phyloP scores from a whole-genome alignment of 2,797 vertebrate species.

The Amniataba percoides region DNA sequence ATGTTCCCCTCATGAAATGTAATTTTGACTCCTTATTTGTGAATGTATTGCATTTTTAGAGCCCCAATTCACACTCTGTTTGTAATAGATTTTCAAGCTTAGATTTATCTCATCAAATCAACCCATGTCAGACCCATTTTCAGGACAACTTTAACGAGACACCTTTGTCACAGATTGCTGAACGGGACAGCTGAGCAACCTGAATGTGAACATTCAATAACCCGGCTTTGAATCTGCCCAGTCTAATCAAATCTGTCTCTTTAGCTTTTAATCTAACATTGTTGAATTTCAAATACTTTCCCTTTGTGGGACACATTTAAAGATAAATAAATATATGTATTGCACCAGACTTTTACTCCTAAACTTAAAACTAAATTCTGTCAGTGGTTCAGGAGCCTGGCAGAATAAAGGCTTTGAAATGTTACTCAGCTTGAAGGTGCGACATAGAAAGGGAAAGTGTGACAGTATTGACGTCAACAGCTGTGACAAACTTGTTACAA shows the following conservation, averaged over 20 bases:
- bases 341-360: no score
- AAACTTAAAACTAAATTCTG: background rate
- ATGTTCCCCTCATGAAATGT: slow-evolving; percentile 50
- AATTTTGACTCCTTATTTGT: slow-evolving; percentile 48
- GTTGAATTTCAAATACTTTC: slow-evolving; percentile 8
- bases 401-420: slow-evolving; percentile 13
- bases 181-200: slow-evolving; percentile 7
- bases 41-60: slow-evolving; percentile 42
- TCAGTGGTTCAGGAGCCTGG: background rate
- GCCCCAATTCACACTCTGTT: slow-evolving; percentile 28
- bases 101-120: slow-evolving; percentile 34
- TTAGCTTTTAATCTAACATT: background rate
- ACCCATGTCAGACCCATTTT: slow-evolving; percentile 46
- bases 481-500: slow-evolving; percentile 59
- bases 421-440: slow-evolving; percentile 12
- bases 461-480: slow-evolving; percentile 44
- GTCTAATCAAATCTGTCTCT: no score
- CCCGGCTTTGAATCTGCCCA: background rate
- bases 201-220: background rate
- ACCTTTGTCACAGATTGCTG: slow-evolving; percentile 19
- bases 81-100: slow-evolving; percentile 21
- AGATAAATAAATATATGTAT: background rate
- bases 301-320: slow-evolving; percentile 1
- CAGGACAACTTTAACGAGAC: slow-evolving; percentile 35
- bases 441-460: background rate